phyloP scores from a whole-genome alignment of 2,113 vertebrate genomes.

The Dunckerocampus dactyliophorus region DNA sequence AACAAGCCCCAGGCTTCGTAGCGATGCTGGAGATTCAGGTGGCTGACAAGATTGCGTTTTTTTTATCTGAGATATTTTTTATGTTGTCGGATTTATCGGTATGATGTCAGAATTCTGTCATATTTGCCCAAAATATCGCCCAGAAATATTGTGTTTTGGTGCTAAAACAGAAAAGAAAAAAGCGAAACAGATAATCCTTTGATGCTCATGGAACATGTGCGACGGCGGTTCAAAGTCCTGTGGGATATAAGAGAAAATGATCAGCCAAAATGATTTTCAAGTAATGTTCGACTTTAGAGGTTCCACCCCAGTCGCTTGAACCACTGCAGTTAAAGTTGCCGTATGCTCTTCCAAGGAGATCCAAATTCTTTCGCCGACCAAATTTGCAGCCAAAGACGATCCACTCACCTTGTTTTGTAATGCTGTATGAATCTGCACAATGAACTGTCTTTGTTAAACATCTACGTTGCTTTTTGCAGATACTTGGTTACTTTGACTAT shows the following conservation, averaged over 20 bases:
- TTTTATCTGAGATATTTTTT: too few relatives aligned
- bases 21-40: too few relatives aligned
- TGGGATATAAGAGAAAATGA: too few relatives aligned
- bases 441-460: slow-evolving; percentile 73
- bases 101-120: too few relatives aligned
- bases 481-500: slow-evolving; percentile 99
- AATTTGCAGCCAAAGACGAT: not conserved
- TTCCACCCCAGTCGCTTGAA: not conserved
- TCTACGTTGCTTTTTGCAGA: slow-evolving; percentile 91
- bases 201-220: not conserved
- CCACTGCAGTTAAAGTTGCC: not conserved
- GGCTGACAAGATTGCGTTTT: too few relatives aligned
- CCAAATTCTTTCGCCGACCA: not conserved
- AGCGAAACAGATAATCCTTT: not conserved
- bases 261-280: too few relatives aligned
- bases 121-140: too few relatives aligned
- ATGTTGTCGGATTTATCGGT: too few relatives aligned
- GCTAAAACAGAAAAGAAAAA: too few relatives aligned
- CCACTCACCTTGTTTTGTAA: slow-evolving; percentile 31
- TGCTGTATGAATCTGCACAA: slow-evolving; percentile 52
- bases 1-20: too few relatives aligned
- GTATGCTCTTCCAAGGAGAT: not conserved
- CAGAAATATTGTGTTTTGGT: too few relatives aligned
- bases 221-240: not conserved
- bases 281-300: not conserved